Conservation (phyloP, 2,113 vertebrate genomes). For the Callorhinus ursinus region DNA sequence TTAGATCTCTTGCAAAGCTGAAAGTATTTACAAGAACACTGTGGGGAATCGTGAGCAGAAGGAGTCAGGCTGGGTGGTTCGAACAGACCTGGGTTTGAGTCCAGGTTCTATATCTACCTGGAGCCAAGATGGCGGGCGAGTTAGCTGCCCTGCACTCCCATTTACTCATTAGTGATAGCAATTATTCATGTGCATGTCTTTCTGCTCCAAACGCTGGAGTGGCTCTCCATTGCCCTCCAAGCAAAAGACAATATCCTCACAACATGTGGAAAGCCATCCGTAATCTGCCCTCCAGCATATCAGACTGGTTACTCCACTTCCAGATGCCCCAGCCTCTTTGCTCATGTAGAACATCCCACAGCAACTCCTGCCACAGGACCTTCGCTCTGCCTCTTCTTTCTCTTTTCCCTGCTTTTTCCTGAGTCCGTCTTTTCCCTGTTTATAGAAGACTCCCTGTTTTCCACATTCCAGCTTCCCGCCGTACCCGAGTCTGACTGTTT, state of each 20-base stretch:
- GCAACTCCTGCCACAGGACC: not conserved
- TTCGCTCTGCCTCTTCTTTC: not conserved
- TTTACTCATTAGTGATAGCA: not conserved
- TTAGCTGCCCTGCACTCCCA: not conserved
- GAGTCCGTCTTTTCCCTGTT: not conserved
- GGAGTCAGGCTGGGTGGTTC: too few species aligned
- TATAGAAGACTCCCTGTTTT: not conserved
- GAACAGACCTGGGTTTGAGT: not conserved
- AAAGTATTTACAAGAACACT: not conserved
- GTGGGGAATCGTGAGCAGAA: not conserved
- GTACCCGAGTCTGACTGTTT: too few species aligned
- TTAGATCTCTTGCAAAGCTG: not conserved
- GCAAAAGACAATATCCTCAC: not conserved
- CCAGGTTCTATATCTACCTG: not conserved
- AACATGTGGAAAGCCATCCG: not conserved
- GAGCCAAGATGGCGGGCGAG: not conserved
- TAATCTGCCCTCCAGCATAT: fast-evolving
- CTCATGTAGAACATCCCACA: not conserved
- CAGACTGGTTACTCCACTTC: not conserved
- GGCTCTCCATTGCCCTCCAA: not conserved
- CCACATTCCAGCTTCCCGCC: not conserved
- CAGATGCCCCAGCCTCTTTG: too few species aligned
- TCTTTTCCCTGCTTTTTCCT: not conserved
- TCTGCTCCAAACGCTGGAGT: not conserved
- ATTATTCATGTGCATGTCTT: too few species aligned